phyloP scores from a whole-genome alignment of 2,113 vertebrate species.

The Toxotes jaculatrix region DNA sequence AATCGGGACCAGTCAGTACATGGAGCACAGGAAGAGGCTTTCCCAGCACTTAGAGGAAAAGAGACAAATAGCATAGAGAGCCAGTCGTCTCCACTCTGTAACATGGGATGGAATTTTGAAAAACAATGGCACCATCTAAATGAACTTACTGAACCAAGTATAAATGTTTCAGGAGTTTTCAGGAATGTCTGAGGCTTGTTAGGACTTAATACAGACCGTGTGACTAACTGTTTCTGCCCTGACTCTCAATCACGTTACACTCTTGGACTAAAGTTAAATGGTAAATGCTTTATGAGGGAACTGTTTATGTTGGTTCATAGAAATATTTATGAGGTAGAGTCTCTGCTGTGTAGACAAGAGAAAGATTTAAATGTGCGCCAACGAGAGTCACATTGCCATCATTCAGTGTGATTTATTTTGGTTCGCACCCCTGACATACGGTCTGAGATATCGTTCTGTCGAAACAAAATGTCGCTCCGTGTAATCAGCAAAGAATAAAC shows the following conservation, averaged over 20 bases:
- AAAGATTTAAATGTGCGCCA: constrained; percentile 7
- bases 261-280: constrained; percentile 6
- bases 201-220: constrained; percentile 32
- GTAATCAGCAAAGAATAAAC: constrained; percentile 28
- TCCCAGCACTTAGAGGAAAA: constrained; percentile 40
- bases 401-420: constrained; percentile 26
- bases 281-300: constrained; percentile 14
- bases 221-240: constrained; percentile 32
- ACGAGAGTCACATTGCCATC: neutral
- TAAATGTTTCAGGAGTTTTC: constrained; percentile 56
- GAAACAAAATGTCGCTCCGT: constrained; percentile 25
- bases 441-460: constrained; percentile 21
- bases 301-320: constrained; percentile 40
- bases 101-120: neutral
- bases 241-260: neutral
- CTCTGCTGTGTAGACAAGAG: neutral
- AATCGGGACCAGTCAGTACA: constrained; percentile 46
- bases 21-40: constrained; percentile 39
- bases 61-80: constrained; percentile 6
- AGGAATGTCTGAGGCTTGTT: constrained; percentile 43
- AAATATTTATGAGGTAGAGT: constrained; percentile 34
- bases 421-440: neutral
- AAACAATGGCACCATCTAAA: constrained; percentile 49
- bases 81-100: constrained; percentile 14
- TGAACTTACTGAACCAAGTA: constrained; percentile 41